Percentiles rank a stretch among this genome's conserved stretches.
These are phyloP conservation scores for Agonopterix subpropinquella DNA, from an alignment of 2,888 invertebrate genomes.

Conservation along the genomic window DNA sequence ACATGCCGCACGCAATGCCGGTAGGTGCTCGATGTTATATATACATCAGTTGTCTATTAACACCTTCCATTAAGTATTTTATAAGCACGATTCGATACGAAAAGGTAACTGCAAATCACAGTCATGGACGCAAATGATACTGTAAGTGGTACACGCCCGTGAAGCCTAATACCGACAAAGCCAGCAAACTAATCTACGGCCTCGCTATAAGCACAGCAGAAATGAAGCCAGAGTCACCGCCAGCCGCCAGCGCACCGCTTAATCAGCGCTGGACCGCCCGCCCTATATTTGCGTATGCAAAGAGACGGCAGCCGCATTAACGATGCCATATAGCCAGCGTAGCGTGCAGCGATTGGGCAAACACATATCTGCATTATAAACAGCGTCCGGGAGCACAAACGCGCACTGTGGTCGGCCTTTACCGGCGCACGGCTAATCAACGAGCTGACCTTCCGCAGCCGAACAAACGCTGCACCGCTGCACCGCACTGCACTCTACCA, in stretches of 20 bases:
- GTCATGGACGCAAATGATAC: too few relatives aligned
- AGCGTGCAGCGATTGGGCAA: conserved; percentile 75
- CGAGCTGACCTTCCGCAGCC: conserved; percentile 68
- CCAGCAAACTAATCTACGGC: not conserved
- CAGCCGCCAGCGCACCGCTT: conserved; percentile 63
- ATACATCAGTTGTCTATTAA: too few relatives aligned
- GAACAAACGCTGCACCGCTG: conserved; percentile 46
- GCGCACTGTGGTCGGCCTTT: conserved; percentile 73
- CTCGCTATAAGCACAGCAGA: conserved; percentile 25
- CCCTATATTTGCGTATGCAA: conserved; percentile 77
- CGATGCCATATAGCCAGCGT: conserved; percentile 75
- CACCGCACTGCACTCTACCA: not conserved
- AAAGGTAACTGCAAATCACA: too few relatives aligned
- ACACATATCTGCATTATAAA: conserved; percentile 78
- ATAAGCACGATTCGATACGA: too few relatives aligned
- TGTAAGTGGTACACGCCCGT: too few relatives aligned
- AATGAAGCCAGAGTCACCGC: conserved; percentile 52
- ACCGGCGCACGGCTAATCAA: conserved; percentile 70
- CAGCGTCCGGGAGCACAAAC: conserved; percentile 72
- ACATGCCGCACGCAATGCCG: not conserved
- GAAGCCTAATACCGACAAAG: too few relatives aligned
- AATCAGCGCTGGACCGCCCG: conserved; percentile 70
- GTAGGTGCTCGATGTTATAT: too few relatives aligned
- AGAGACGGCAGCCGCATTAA: conserved; percentile 73
- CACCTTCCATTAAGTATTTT: too few relatives aligned